Evolutionary conservation across 2,113 vertebrate genomes (phyloP), one percentile per base, ranked within the genome.

Genomic region (Epinephelus moara): DNA sequence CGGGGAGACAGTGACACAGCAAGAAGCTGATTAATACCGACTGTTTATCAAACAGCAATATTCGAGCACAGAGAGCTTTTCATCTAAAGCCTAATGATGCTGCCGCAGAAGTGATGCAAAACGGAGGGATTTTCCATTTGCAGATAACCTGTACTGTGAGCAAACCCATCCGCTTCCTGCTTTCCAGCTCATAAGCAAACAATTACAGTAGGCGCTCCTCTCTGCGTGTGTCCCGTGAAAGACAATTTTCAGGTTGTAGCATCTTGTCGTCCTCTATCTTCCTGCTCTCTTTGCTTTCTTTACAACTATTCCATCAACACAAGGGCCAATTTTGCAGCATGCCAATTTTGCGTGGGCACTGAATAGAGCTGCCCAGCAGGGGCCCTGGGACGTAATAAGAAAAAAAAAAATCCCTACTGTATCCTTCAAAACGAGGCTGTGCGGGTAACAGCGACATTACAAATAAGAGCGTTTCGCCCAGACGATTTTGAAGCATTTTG

Each of bases 181-280:
- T 89, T 89, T 82, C 77, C 76, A 82, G 71, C 81, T 91, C 80
- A 86, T 87, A 72, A 75, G 75, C 61, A 85, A 93, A 83, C 82
- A 89, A 92, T 91, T 88, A 91, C 81, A 88, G 56, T 8, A 12
- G 61, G 50, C 21, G 2, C 37, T 74, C 30, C 67, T 82, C 89
- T 76, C 86, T 80, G 85, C 33, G n/a, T 30, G 85, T 70, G n/a
- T 91, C 91, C 93, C 60, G 23, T 83, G 83, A 91, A 92, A 91
- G 82, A 90, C 85, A 83, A 91, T 94, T 87, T 89, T 64, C 84
- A 88, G 83, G 85, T 83, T 88, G 73, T 23, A 82, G 49, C 11
- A 15, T 85, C 55, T 81, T 74, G 81, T 72, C 75, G 82, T 88
- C 70, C 80, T 87, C 45, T 21, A 56, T 79, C 45, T 78, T 75